Conservation (phyloP, 2,113 vertebrate species). For the Clupea harengus region DNA sequence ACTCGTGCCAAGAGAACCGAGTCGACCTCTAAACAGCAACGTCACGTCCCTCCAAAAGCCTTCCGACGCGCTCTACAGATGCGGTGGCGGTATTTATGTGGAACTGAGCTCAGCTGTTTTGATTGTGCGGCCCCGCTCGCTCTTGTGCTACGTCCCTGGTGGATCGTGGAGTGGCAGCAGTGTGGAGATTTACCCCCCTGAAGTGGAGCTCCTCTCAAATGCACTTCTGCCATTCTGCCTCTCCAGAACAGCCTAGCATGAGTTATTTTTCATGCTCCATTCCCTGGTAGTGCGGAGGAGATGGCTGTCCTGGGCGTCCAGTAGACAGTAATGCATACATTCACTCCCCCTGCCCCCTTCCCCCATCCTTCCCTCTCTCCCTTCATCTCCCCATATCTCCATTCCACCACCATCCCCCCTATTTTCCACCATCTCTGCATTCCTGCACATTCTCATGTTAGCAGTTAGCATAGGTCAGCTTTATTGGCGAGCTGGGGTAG, state of each 20-base stretch:
- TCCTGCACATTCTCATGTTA: slow-evolving; percentile 24
- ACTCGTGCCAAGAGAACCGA: background rate
- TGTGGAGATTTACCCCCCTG: background rate
- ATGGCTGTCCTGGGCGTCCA: slow-evolving; percentile 42
- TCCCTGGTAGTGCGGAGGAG: slow-evolving; percentile 32
- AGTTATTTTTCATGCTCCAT: slow-evolving; percentile 34
- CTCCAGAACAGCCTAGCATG: background rate
- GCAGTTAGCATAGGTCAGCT: slow-evolving; percentile 20
- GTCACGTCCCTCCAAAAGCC: background rate
- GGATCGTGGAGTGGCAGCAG: background rate
- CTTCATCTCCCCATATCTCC: slow-evolving; percentile 42
- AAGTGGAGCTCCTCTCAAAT: background rate
- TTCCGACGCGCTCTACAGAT: background rate
- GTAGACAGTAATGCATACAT: slow-evolving; percentile 58
- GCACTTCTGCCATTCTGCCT: background rate
- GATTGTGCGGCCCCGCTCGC: background rate
- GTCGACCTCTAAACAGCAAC: background rate
- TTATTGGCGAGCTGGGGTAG: slow-evolving; percentile 22
- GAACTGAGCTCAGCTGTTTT: background rate
- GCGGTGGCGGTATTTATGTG: background rate
- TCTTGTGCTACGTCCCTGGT: background rate
- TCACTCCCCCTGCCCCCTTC: background rate
- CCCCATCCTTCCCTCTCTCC: background rate
- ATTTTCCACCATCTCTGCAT: background rate
- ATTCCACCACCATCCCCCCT: background rate